A percentile compares a stretch with the other conserved stretches of the same genome.
These are phyloP conservation scores for Caenorhabditis afra DNA, from an alignment of 2,888 invertebrate genomes.

Conservation along the genomic window DNA sequence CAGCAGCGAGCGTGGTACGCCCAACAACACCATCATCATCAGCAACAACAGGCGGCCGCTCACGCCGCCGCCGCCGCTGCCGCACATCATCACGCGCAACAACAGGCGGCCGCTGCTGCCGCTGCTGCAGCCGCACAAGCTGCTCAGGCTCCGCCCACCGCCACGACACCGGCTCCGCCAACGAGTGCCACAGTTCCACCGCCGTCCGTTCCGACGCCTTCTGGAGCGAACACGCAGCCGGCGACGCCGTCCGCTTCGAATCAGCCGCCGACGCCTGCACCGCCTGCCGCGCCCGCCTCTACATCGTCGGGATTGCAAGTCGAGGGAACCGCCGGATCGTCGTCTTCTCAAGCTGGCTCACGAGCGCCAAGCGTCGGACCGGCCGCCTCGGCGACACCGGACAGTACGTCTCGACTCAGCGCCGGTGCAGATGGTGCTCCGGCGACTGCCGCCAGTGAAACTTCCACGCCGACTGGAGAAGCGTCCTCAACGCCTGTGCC, in stretches of 20 bases:
- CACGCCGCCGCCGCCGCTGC: slow-evolving; percentile 20
- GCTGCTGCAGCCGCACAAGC: slow-evolving; percentile 36
- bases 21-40: slow-evolving; percentile 51
- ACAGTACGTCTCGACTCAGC: slow-evolving; percentile 65
- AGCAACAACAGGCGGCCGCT: slow-evolving; percentile 40
- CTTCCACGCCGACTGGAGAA: slow-evolving; percentile 33
- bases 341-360: too few relatives aligned
- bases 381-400: slow-evolving; percentile 63
- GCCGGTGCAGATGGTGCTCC: slow-evolving; percentile 54
- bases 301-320: slow-evolving; percentile 10
- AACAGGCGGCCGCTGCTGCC: slow-evolving; percentile 32
- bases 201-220: slow-evolving; percentile 15
- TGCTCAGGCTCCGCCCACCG: slow-evolving; percentile 25
- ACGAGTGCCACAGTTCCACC: too few relatives aligned
- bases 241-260: slow-evolving; percentile 67
- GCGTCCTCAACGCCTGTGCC: slow-evolving; percentile 35
- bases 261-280: slow-evolving; percentile 65
- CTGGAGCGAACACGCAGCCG: slow-evolving; percentile 60
- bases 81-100: slow-evolving; percentile 43
- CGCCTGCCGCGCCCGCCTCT: slow-evolving; percentile 13
- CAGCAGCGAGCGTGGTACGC: slow-evolving; percentile 58
- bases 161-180: slow-evolving; percentile 28
- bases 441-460: slow-evolving; percentile 22
- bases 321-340: slow-evolving; percentile 5
- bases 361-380: slow-evolving; percentile 69